These are phyloP conservation scores for Anguilla megastoma DNA, from an alignment of 2,797 vertebrate genomes.

Conservation along the genomic window DNA sequence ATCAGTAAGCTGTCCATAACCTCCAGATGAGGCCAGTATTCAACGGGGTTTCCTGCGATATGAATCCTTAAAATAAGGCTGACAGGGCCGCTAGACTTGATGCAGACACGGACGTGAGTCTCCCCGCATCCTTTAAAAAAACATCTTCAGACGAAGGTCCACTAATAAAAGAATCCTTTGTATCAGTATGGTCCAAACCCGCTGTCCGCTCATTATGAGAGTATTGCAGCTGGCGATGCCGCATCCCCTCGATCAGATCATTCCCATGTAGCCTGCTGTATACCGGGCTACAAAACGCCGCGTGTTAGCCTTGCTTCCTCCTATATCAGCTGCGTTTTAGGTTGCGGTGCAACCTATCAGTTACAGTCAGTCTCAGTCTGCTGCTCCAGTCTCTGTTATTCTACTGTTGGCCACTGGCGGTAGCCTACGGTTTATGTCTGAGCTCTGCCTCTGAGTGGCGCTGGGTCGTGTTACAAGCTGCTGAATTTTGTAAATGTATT, in stretches of 20 bases:
- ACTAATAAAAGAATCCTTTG: constrained; percentile 31
- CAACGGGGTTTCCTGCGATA: constrained; percentile 50
- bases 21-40: constrained; percentile 40
- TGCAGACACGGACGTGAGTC: constrained; percentile 54
- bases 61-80: constrained; percentile 51
- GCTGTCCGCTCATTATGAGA: constrained; percentile 57
- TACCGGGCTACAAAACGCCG: constrained; percentile 8
- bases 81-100: constrained; percentile 41
- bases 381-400: neutral
- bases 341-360: constrained; percentile 51
- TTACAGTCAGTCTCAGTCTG: constrained; percentile 28
- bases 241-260: constrained; percentile 47
- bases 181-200: constrained; percentile 37
- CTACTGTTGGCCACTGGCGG: constrained; percentile 34
- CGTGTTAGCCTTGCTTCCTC: constrained; percentile 34
- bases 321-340: constrained; percentile 39
- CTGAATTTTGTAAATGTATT: constrained; percentile 52
- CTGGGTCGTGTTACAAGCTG: constrained; percentile 68
- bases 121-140: constrained; percentile 48
- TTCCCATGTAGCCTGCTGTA: neutral
- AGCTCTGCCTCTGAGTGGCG: constrained; percentile 46
- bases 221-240: constrained; percentile 61
- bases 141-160: constrained; percentile 33
- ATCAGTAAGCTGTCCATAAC: constrained; percentile 44
- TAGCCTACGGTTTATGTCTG: neutral